Percentiles rank a stretch among this genome's conserved stretches.
These are phyloP conservation scores for Venturia canescens DNA, from an alignment of 1,140 invertebrate species.

Conservation along the genomic window DNA sequence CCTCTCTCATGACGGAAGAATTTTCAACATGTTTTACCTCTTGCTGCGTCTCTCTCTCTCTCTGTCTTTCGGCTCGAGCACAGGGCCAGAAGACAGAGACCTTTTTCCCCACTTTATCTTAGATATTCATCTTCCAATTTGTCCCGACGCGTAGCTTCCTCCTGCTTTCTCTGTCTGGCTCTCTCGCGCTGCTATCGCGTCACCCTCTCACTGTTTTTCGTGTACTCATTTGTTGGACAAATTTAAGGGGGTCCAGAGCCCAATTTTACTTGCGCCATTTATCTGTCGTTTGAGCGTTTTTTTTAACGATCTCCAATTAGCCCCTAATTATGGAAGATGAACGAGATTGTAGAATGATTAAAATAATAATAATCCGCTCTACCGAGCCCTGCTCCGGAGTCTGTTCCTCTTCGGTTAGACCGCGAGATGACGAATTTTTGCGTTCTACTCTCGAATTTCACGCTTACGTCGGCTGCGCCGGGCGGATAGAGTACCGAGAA, in stretches of 20 bases:
- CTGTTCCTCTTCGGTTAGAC: too few relatives aligned
- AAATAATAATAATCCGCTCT: too few relatives aligned
- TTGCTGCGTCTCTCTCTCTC: neutral
- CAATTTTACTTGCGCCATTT: neutral
- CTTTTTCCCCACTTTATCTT: constrained; percentile 30
- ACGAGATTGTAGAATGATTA: neutral
- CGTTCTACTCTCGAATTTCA: too few relatives aligned
- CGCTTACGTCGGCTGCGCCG: neutral
- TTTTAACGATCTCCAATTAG: neutral
- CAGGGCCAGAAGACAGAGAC: too few relatives aligned
- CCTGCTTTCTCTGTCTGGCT: neutral
- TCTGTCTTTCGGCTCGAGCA: too few relatives aligned
- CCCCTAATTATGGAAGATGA: neutral
- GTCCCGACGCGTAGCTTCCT: neutral
- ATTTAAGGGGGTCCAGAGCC: neutral
- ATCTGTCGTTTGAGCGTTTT: neutral
- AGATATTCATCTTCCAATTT: constrained; percentile 23
- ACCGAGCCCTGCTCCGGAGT: too few relatives aligned
- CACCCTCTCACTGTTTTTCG: neutral
- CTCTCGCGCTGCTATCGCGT: neutral
- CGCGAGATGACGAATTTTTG: too few relatives aligned
- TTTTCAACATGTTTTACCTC: neutral
- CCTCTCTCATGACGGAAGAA: neutral
- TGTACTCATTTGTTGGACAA: neutral
- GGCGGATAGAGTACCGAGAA: too few relatives aligned